A percentile compares a stretch with the other conserved stretches of the same genome.
These are phyloP conservation scores for Caenorhabditis auriculariae DNA, from an alignment of 2,888 invertebrate species.

Conservation along the genomic window DNA sequence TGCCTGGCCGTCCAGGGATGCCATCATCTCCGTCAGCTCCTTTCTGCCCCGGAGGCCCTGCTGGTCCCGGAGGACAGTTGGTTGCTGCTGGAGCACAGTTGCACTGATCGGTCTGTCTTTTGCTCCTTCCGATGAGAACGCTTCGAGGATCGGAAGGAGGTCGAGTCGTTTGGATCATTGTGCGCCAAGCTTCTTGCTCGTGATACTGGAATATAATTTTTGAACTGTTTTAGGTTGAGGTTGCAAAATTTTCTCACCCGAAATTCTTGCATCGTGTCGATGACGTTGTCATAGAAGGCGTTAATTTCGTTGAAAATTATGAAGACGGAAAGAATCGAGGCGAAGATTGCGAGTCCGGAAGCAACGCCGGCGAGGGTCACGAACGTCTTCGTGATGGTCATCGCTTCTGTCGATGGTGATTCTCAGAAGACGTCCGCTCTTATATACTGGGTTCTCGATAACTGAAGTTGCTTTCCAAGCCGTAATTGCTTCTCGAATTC, in stretches of 20 bases:
- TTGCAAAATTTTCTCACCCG: too few species aligned
- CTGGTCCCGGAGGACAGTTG: conserved; percentile 38
- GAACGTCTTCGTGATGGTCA: conserved; percentile 30
- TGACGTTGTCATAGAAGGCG: conserved; percentile 40
- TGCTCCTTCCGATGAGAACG: conserved; percentile 33
- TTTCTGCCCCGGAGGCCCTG: conserved; percentile 32
- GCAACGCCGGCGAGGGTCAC: conserved; percentile 28
- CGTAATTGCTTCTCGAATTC: too few species aligned
- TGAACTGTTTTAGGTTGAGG: too few species aligned
- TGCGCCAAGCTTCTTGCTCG: conserved; percentile 38
- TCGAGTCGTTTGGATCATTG: conserved; percentile 17
- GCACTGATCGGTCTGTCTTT: conserved; percentile 24
- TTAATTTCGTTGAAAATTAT: conserved; percentile 46
- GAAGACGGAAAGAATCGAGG: conserved; percentile 29
- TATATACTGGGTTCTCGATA: too few species aligned
- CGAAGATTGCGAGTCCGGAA: conserved; percentile 32
- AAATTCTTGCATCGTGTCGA: conserved; percentile 37
- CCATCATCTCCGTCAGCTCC: conserved; percentile 31
- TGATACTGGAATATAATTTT: conserved; percentile 25
- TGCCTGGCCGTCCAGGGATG: conserved; percentile 39
- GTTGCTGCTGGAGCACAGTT: conserved; percentile 25
- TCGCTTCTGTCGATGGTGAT: too few species aligned
- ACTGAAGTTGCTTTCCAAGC: too few species aligned
- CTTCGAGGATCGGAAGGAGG: conserved; percentile 5
- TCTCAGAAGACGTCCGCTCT: too few species aligned